A percentile compares a stretch with the other conserved stretches of the same genome.
Evolutionary conservation across 2,113 vertebrate species (phyloP).

Genomic region (Catagonus wagneri): DNA sequence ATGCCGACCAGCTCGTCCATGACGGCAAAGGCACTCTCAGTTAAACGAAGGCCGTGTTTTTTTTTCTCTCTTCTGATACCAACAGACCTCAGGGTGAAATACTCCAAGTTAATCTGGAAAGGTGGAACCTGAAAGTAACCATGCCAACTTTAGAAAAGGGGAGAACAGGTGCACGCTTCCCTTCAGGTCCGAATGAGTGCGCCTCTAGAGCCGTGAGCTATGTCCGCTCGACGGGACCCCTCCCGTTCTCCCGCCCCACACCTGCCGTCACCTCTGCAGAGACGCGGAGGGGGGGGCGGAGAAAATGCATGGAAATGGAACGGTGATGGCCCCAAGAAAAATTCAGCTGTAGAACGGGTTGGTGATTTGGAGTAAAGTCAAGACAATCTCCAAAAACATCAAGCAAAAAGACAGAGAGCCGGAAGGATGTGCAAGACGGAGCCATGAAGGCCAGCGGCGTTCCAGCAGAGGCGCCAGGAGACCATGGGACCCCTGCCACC

Average conservation of each 20-base stretch:
- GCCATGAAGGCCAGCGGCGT: fast-evolving
- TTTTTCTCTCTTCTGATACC: slow-evolving; percentile 88
- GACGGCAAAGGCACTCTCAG: slow-evolving; percentile 84
- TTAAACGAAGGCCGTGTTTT: slow-evolving; percentile 83
- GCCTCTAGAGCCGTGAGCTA: neutral
- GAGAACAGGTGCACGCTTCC: too few species aligned
- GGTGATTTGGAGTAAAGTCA: neutral
- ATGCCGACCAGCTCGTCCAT: slow-evolving; percentile 88
- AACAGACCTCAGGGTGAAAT: slow-evolving; percentile 86
- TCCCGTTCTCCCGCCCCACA: neutral
- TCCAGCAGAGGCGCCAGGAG: neutral
- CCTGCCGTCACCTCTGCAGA: neutral
- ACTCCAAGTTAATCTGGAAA: slow-evolving; percentile 35
- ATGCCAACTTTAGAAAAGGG: neutral
- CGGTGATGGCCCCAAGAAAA: neutral
- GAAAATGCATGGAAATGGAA: too few species aligned
- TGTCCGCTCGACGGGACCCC: neutral
- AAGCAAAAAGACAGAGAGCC: neutral
- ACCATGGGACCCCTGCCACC: too few species aligned
- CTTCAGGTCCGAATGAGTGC: neutral
- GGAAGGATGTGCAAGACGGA: neutral
- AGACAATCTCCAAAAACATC: neutral
- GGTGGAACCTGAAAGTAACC: slow-evolving; percentile 69
- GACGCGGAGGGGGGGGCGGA: too few species aligned
- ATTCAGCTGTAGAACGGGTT: neutral